Percentiles rank a stretch among this genome's conserved stretches.
Conservation (phyloP, 2,113 vertebrate species). For the Xiphias gladius region DNA sequence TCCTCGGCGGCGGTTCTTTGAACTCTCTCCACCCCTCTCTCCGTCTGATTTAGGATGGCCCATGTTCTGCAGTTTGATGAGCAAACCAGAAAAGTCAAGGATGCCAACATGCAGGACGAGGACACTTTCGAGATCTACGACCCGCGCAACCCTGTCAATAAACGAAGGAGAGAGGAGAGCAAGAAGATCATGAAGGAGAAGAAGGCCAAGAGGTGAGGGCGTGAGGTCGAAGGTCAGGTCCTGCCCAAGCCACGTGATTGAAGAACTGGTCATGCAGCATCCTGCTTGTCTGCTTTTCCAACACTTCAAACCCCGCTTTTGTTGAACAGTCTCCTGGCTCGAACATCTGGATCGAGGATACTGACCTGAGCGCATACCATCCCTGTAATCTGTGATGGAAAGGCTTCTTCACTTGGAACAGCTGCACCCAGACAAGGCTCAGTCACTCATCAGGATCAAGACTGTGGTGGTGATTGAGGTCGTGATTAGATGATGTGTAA, state of each 20-base stretch:
- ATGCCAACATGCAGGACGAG: conserved; percentile 96
- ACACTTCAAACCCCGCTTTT: conserved; percentile 34
- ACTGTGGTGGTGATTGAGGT: neutral
- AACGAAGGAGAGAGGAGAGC: conserved; percentile 96
- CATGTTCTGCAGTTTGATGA: conserved; percentile 98
- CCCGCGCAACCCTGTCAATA: conserved; percentile 97
- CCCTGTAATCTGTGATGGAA: conserved; percentile 58
- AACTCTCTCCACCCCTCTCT: conserved; percentile 65
- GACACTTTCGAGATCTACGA: conserved; percentile 99
- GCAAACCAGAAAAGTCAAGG: conserved; percentile 96
- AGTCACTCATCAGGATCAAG: neutral
- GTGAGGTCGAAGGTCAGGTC: conserved; percentile 22
- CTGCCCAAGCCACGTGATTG: neutral
- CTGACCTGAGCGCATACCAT: conserved; percentile 24
- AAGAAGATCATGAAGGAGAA: conserved; percentile 97
- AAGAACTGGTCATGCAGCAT: conserved; percentile 15
- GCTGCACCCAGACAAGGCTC: conserved; percentile 14
- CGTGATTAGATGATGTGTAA: neutral
- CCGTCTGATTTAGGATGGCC: conserved; percentile 89
- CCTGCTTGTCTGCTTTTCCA: conserved; percentile 21
- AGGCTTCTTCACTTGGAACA: conserved; percentile 25
- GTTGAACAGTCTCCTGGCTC: conserved; percentile 12
- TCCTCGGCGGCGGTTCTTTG: conserved; percentile 50
- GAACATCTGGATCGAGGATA: conserved; percentile 64
- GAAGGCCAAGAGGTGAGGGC: conserved; percentile 89